Evolutionary conservation across 35 echinoderm and acorn worm species (phyloP).

Genomic region (Strongylocentrotus purpuratus): DNA sequence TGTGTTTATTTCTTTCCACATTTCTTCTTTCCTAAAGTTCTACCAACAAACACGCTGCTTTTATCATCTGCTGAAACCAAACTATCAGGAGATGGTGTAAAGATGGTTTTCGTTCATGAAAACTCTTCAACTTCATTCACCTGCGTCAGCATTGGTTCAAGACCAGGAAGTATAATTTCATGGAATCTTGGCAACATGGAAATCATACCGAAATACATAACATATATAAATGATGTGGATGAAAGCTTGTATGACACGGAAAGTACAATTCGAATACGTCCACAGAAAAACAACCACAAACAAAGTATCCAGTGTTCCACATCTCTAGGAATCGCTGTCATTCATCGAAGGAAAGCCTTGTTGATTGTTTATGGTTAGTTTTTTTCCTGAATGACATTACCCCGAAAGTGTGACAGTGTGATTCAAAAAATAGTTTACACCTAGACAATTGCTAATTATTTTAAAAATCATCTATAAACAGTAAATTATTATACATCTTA

Average conservation of each 20-base stretch:
- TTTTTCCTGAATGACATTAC: too few species aligned
- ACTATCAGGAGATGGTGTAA: background rate
- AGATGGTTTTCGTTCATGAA: background rate
- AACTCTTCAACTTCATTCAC: background rate
- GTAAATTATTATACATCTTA: too few species aligned
- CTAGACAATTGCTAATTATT: too few species aligned
- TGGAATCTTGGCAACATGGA: background rate
- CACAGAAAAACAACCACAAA: background rate
- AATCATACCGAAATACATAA: background rate
- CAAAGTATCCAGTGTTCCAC: background rate
- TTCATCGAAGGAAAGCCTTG: too few species aligned
- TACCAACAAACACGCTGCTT: background rate
- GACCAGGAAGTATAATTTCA: background rate
- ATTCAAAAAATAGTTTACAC: too few species aligned
- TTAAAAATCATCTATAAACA: too few species aligned
- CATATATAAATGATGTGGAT: background rate
- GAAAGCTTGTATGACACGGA: background rate
- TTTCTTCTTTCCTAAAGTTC: background rate
- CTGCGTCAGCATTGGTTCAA: background rate
- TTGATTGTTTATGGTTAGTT: too few species aligned
- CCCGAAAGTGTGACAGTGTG: too few species aligned
- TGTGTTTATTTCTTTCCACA: background rate
- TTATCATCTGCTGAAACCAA: background rate
- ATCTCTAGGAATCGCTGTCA: background rate
- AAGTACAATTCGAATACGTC: background rate